Evolutionary conservation across 2,113 vertebrate genomes (phyloP).

Genomic region (Dromiciops gliroides): DNA sequence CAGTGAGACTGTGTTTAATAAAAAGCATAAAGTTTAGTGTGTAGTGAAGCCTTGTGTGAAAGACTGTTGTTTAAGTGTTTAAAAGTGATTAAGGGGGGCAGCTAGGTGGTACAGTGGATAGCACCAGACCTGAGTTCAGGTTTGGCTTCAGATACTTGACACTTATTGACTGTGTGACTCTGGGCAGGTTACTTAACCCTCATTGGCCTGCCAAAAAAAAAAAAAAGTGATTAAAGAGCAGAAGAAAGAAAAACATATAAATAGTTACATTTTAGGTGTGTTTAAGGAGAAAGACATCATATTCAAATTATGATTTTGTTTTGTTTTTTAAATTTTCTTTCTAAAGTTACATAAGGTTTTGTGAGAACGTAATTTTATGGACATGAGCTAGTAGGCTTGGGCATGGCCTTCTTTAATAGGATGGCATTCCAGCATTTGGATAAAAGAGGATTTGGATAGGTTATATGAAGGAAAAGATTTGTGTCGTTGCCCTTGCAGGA

Average conservation of each 20-base stretch:
- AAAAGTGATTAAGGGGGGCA: constrained; percentile 18
- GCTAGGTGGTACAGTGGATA: too few species aligned
- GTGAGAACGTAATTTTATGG: not conserved
- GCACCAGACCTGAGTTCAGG: too few species aligned
- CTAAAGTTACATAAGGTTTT: not conserved
- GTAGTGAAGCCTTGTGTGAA: constrained; percentile 10
- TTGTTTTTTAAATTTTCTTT: not conserved
- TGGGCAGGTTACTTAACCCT: too few species aligned
- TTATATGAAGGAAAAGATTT: not conserved
- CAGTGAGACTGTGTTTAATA: not conserved
- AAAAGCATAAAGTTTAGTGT: not conserved
- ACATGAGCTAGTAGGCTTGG: not conserved
- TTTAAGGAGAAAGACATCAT: not conserved
- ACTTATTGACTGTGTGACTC: too few species aligned
- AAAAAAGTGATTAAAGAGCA: constrained; percentile 11
- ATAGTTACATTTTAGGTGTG: constrained; percentile 25
- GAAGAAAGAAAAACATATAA: constrained; percentile 19
- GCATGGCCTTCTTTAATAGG: not conserved
- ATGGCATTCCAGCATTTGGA: not conserved
- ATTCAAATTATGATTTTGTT: not conserved
- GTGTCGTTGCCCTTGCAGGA: not conserved
- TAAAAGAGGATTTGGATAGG: not conserved
- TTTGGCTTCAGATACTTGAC: too few species aligned
- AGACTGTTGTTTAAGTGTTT: not conserved
- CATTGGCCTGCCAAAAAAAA: too few species aligned